A percentile compares a stretch with the other conserved stretches of the same genome.
phyloP scores from a whole-genome alignment of 1,140 invertebrate genomes.

The Lethocerus indicus region DNA sequence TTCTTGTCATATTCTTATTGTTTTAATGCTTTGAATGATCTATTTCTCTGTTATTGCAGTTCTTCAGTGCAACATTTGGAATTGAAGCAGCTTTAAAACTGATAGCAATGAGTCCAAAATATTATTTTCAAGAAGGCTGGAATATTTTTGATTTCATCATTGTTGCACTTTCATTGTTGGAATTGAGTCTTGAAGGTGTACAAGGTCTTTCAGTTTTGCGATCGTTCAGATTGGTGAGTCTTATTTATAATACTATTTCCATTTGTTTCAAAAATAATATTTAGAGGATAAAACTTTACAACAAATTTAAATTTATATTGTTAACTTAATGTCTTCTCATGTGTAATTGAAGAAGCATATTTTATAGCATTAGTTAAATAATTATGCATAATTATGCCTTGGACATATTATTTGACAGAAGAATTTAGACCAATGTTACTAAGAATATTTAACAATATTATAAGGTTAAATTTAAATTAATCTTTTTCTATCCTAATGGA shows the following conservation, averaged over 20 bases:
- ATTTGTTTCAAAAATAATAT: constrained; percentile 2
- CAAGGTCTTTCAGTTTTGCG: constrained; percentile 90
- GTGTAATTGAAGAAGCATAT: background rate
- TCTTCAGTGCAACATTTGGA: constrained; percentile 94
- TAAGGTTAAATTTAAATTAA: background rate
- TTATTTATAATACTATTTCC: background rate
- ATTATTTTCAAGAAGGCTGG: constrained; percentile 97
- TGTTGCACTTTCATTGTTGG: constrained; percentile 83
- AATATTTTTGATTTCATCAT: constrained; percentile 99
- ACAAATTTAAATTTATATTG: constrained; percentile 5
- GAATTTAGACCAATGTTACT: background rate
- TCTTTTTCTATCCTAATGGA: background rate
- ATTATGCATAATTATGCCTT: background rate
- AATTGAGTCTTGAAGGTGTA: constrained; percentile 81
- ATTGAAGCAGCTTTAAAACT: constrained; percentile 93
- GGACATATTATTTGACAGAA: background rate
- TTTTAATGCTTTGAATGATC: no score
- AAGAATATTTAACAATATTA: background rate
- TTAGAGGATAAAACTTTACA: background rate
- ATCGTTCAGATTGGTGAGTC: constrained; percentile 91
- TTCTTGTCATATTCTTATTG: background rate
- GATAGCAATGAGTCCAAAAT: constrained; percentile 90
- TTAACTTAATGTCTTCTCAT: background rate
- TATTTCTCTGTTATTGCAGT: constrained; percentile 49
- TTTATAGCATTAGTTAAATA: background rate